A percentile compares a stretch with the other conserved stretches of the same genome.
These are phyloP conservation scores for Drosophila dunni DNA, from an alignment of 1,140 invertebrate species.

Conservation along the genomic window DNA sequence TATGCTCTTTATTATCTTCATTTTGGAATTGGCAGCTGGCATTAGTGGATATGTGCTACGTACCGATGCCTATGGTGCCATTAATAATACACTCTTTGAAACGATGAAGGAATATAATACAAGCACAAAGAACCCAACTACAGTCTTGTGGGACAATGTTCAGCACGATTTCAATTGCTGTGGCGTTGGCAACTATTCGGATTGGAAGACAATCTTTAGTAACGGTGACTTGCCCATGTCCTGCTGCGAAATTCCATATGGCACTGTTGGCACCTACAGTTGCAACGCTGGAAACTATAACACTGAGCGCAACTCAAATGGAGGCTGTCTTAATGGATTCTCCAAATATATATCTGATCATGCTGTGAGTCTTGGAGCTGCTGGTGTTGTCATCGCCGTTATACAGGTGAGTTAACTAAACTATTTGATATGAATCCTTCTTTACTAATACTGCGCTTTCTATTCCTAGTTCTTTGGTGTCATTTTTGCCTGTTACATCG, in stretches of 20 bases:
- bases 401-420: slow-evolving; percentile 87
- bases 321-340: slow-evolving; percentile 88
- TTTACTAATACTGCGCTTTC: not conserved
- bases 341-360: slow-evolving; percentile 88
- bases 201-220: slow-evolving; percentile 86
- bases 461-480: slow-evolving; percentile 84
- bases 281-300: slow-evolving; percentile 78
- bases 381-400: slow-evolving; percentile 90
- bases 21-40: slow-evolving; percentile 92
- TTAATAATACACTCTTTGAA: slow-evolving; percentile 85
- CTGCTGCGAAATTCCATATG: slow-evolving; percentile 86
- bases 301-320: slow-evolving; percentile 30
- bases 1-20: slow-evolving; percentile 90
- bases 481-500: slow-evolving; percentile 84
- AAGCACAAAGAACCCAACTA: slow-evolving; percentile 75
- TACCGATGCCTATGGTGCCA: slow-evolving; percentile 86
- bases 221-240: slow-evolving; percentile 86
- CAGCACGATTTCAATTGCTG: slow-evolving; percentile 90
- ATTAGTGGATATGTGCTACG: slow-evolving; percentile 92
- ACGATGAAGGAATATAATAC: slow-evolving; percentile 86
- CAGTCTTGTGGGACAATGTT: slow-evolving; percentile 87
- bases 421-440: not conserved
- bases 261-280: slow-evolving; percentile 81
- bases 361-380: slow-evolving; percentile 89
- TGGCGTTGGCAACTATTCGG: slow-evolving; percentile 86